Evolutionary conservation across 2,113 vertebrate species (phyloP).

Genomic region (Chaetodon trifascialis): DNA sequence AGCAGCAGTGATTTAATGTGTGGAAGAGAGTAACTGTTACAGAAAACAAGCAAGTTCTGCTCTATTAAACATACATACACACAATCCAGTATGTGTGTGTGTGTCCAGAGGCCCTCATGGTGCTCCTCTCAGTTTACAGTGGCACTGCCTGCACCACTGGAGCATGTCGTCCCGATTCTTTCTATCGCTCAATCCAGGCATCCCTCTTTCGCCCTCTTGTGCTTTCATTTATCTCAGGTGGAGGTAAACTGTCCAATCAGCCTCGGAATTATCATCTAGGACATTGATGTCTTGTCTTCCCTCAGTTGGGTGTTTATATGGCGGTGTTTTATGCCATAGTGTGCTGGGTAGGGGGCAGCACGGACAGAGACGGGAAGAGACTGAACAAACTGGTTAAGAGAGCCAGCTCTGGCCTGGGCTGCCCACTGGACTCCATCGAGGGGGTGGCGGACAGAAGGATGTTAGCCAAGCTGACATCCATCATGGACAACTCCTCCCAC

Average conservation of each 20-base stretch:
- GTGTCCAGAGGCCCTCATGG: slow-evolving; percentile 20
- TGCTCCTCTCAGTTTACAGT: slow-evolving; percentile 45
- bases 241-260: background rate
- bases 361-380: no score
- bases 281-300: background rate
- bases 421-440: no score
- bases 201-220: background rate
- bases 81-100: slow-evolving; percentile 13
- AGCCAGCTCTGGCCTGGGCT: no score
- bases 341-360: no score
- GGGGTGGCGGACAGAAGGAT: no score
- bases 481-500: no score
- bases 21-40: slow-evolving; percentile 10
- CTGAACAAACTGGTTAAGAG: no score
- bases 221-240: background rate
- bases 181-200: background rate
- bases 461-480: no score
- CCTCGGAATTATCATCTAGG: background rate
- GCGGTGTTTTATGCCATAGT: no score
- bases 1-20: slow-evolving; percentile 27
- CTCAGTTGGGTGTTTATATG: background rate
- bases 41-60: slow-evolving; percentile 39
- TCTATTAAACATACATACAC: slow-evolving; percentile 28
- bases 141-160: slow-evolving; percentile 32
- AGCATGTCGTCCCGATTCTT: slow-evolving; percentile 7